These are phyloP conservation scores for Notarius lentiginosus DNA, from an alignment of 2,113 vertebrate genomes.

Conservation along the genomic window DNA sequence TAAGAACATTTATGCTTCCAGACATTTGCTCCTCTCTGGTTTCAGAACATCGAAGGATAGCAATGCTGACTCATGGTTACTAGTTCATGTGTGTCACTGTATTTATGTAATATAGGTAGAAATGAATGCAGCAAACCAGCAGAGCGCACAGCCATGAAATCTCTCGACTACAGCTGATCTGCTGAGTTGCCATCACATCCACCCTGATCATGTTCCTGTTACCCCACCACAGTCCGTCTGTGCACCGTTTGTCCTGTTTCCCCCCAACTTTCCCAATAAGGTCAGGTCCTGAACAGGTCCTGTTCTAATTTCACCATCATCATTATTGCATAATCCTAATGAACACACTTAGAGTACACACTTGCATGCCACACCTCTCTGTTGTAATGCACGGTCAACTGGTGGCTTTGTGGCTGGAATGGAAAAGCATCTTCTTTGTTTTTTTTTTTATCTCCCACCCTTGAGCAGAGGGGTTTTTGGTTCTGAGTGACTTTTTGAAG, in stretches of 20 bases:
- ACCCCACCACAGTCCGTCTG: not conserved
- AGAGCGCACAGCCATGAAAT: not conserved
- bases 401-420: not conserved
- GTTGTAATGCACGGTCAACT: not conserved
- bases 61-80: slow-evolving; percentile 33
- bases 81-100: slow-evolving; percentile 16
- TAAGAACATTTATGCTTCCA: not conserved
- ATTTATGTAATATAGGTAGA: slow-evolving; percentile 12
- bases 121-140: slow-evolving; percentile 20
- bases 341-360: not conserved
- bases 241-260: no score
- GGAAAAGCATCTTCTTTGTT: not conserved
- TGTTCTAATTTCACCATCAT: not conserved
- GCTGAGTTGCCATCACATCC: not conserved
- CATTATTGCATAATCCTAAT: not conserved
- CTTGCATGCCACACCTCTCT: not conserved
- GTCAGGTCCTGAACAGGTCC: not conserved
- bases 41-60: not conserved
- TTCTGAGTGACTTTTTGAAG: not conserved
- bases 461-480: not conserved
- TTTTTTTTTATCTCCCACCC: not conserved
- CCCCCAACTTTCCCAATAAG: not conserved
- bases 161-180: not conserved
- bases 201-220: not conserved
- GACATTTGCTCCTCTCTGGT: not conserved